Conservation (phyloP, 2,888 invertebrate species). For the Gymnoscelis rufifasciata region DNA sequence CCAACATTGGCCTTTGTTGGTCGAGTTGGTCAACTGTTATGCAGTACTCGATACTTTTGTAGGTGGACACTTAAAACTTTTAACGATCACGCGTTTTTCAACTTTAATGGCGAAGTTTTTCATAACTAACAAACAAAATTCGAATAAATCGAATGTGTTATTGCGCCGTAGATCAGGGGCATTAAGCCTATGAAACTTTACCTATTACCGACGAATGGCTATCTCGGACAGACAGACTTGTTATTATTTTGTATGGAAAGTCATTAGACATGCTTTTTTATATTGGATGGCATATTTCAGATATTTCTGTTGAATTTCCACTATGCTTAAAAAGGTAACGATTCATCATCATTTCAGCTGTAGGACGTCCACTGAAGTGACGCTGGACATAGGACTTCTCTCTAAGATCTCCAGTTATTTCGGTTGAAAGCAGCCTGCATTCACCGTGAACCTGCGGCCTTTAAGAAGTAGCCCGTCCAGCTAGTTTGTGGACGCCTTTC, state of each 20-base stretch:
- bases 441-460: too few species aligned
- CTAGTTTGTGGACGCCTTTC: too few species aligned
- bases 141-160: constrained; percentile 26
- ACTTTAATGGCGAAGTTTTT: constrained; percentile 24
- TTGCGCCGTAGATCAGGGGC: constrained; percentile 22
- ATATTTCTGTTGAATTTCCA: too few species aligned
- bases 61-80: constrained; percentile 21
- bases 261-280: neutral
- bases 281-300: too few species aligned
- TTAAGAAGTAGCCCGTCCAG: too few species aligned
- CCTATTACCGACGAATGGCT: constrained; percentile 16
- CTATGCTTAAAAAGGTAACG: too few species aligned
- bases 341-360: too few species aligned
- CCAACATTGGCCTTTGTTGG: too few species aligned
- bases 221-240: neutral
- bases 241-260: constrained; percentile 2
- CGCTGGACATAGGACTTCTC: too few species aligned
- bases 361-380: too few species aligned
- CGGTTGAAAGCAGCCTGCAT: too few species aligned
- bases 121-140: constrained; percentile 27
- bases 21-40: neutral
- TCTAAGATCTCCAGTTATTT: too few species aligned
- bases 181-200: constrained; percentile 28
- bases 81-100: constrained; percentile 21
- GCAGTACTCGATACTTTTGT: constrained; percentile 7